Base-by-base conservation (phyloP, 2,113 vertebrate species). In the Bombycilla garrulus region DNA sequence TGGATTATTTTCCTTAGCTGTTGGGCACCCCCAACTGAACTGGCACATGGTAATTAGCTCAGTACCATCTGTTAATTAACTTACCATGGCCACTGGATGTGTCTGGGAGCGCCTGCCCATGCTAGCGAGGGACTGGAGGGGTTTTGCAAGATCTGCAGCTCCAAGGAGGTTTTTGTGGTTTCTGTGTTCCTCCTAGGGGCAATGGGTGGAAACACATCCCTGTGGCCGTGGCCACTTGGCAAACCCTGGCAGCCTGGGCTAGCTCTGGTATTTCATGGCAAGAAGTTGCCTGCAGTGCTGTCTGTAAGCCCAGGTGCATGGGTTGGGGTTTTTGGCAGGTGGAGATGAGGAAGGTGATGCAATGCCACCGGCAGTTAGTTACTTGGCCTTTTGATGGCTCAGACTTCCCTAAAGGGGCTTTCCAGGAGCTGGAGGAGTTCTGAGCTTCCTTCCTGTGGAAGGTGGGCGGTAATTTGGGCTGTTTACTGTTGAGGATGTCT, bases 171-270 rank as follows among this genome's bases (percentile, higher is more conserved):
- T 91, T 96, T 33, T 86, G 81, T 91, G 96, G 95, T 94, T 92
- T 93, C 85, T 94, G 97, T 94, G 97, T 97, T 97, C 98, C 98
- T 97, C 97, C 98, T 98, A 97, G 97, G 94, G 97, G 97, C 95
- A 88, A 11, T 69, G 57, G 18, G 65, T 92, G 92, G 91, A 96
- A 93, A 50, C 97, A 97, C 97, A 98, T 77, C 93, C 82, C 67
- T 62, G 74, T 90, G 62, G 47, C 40, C 20, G 0, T 95, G 88
- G 89, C 70, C 87, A 44, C 65, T 72, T 42, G 0, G 79, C 50
- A 35, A 31, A 70, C 74, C 51, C 23, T 73, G 21, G 48, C 64
- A 90, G 44, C 21, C 18, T 5, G 36, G 62, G 66, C 66, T 33
- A 22, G 33, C 69, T 87, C 64, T 48, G 62, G 48, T 45, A 40